phyloP scores from a whole-genome alignment of 2,797 vertebrate species.

The Anolis apletophallus region DNA sequence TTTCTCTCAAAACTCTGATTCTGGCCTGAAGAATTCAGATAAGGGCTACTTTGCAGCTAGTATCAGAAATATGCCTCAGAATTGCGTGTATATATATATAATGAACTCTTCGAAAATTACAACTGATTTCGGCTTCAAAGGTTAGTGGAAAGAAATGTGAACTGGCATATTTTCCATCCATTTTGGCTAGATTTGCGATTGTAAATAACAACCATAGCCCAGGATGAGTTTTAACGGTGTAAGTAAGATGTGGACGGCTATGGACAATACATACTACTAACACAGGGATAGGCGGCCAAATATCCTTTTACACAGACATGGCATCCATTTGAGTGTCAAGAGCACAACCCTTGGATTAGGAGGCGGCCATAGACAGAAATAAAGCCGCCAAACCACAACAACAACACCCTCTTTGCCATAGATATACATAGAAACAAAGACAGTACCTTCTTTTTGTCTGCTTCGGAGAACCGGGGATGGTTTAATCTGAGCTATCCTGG shows the following conservation, averaged over 20 bases:
- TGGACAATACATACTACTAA: neutral
- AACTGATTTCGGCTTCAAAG: neutral
- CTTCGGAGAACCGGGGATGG: conserved; percentile 49
- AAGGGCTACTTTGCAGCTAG: conserved; percentile 66
- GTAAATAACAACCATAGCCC: neutral
- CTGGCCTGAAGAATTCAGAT: conserved; percentile 63
- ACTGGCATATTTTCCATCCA: too few species aligned
- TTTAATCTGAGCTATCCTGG: conserved; percentile 70
- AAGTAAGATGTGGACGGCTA: neutral
- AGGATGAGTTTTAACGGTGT: neutral
- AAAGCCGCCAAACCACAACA: neutral
- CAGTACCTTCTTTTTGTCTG: conserved; percentile 37
- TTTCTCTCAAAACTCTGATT: conserved; percentile 24
- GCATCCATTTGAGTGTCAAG: neutral
- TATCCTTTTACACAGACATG: neutral
- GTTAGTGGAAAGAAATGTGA: neutral
- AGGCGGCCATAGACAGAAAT: neutral
- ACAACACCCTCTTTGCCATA: neutral
- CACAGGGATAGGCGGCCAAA: too few species aligned
- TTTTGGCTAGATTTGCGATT: neutral
- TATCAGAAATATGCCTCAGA: conserved; percentile 64
- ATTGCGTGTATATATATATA: conserved; percentile 29
- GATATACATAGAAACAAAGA: conserved; percentile 56
- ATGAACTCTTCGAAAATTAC: neutral
- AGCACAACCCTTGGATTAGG: neutral